Evolutionary conservation across 2,113 vertebrate genomes (phyloP).

Genomic region (Apus apus): DNA sequence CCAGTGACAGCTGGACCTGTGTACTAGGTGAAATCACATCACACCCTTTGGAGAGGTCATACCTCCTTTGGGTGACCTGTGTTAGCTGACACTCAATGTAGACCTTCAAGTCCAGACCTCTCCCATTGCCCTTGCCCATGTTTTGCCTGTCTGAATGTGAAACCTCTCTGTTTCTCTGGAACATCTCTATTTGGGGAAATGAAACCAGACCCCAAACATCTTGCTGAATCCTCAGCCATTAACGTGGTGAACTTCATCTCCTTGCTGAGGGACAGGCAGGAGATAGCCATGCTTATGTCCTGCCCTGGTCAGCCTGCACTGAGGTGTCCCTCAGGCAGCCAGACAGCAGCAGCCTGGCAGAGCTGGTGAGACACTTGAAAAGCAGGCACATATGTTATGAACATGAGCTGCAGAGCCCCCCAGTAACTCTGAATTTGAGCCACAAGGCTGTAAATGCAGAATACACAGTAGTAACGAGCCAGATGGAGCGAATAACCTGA

Average conservation of each 20-base stretch:
- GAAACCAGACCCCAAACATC: not conserved
- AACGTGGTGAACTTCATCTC: not conserved
- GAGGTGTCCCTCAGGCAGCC: not conserved
- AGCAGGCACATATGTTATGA: not conserved
- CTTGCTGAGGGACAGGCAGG: not conserved
- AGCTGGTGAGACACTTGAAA: not conserved
- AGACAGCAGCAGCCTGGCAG: not conserved
- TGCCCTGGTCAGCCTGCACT: not conserved
- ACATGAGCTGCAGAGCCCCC: not conserved
- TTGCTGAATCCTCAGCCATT: not conserved
- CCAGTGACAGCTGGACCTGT: fast-evolving
- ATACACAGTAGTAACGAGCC: not conserved
- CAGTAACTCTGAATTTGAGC: not conserved
- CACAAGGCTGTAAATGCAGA: not conserved
- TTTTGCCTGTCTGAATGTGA: not conserved
- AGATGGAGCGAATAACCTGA: not conserved
- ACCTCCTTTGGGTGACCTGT: not conserved
- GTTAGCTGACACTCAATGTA: not conserved
- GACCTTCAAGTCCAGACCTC: not conserved
- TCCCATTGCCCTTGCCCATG: fast-evolving
- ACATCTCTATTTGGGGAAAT: not conserved
- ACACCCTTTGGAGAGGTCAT: not conserved
- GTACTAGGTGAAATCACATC: not conserved
- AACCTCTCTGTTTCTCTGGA: not conserved
- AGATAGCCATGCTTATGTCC: not conserved